Percentiles rank a stretch among this genome's conserved stretches.
phyloP scores from a whole-genome alignment of 2,113 vertebrate genomes.

The Dissostichus mawsoni region DNA sequence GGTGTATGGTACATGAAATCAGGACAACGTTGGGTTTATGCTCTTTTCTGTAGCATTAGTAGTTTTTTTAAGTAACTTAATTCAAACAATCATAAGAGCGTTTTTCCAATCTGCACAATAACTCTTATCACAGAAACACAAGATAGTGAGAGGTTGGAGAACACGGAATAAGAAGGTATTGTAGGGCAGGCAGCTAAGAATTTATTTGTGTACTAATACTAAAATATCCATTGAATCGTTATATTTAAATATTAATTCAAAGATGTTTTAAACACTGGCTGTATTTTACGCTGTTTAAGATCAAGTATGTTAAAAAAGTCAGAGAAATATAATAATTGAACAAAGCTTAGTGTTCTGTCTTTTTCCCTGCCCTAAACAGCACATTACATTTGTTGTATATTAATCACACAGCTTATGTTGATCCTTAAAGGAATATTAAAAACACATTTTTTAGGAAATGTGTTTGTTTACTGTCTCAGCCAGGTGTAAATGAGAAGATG shows the following conservation, averaged over 20 bases:
- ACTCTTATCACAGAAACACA: constrained; percentile 7
- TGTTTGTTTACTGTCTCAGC: constrained; percentile 23
- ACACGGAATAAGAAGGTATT: not conserved
- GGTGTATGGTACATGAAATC: constrained; percentile 3
- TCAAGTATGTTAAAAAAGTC: not conserved
- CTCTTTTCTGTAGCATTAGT: not conserved
- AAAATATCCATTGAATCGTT: constrained; percentile 1
- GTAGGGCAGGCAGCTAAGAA: not conserved
- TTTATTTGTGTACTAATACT: constrained; percentile 20
- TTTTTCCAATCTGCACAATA: constrained; percentile 4
- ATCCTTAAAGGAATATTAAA: constrained; percentile 4
- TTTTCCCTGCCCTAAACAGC: not conserved
- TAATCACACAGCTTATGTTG: not conserved
- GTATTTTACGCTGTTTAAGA: not conserved
- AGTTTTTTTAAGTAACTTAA: not conserved
- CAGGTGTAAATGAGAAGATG: constrained; percentile 13
- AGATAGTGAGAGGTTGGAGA: not conserved
- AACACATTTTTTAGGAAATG: not conserved
- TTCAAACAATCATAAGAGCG: not conserved
- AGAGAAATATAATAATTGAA: not conserved
- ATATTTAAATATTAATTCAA: not conserved
- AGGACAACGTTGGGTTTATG: not conserved
- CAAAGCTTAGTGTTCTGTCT: not conserved
- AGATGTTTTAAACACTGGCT: not conserved
- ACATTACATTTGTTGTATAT: not conserved